Base-by-base conservation (phyloP, 2,888 invertebrate genomes). In the Tethea ocularis region DNA sequence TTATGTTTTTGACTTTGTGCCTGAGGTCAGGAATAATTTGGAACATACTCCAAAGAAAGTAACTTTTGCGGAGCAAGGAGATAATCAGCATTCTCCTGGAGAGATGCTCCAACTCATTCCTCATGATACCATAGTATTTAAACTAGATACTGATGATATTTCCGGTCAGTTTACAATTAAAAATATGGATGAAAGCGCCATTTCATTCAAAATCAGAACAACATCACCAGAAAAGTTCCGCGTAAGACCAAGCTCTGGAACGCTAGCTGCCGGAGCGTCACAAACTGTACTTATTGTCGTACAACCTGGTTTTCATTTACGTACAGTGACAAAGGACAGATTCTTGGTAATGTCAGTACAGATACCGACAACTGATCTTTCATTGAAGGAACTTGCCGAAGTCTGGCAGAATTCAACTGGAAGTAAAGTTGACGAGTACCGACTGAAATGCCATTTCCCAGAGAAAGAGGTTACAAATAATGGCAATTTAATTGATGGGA, bases 191-290 rank as follows among this genome's bases (percentile, higher is more conserved):
- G 92, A 93, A 0, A 80, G 86, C 33, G 77, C 82, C 0, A 72
- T 93, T 0, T 91, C 88, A 1, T 94, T 94, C 55, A 91, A 99
- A 96, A 96, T 99, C 65, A 97, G 99, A 88, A 99, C 99, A 15
- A 99, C 99, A 4, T 97, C 98, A 0, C 99, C 99, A 0, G 98
- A 98, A 76, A 98, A 98, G 86, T 99, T 98, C 89, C 94, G 98
- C 33, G 99, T 99, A 1, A 95, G 97, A 57, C 99, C 98, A 0
- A 98, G 97, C 74, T 95, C 96, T 7, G 98, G 98, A 0, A 90
- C 95, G 7, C 83, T 99, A 57, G 88, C 93, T 1, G 95, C 96
- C 0, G 95, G 95, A 10, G 94, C 94, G 3, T 92, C 93, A 0
- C 94, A 95, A 46, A 93, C 93, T 0, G 95, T 98, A 0, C 93